Conservation (phyloP, 1,140 invertebrate species). For the Aphelenchoides avenae region DNA sequence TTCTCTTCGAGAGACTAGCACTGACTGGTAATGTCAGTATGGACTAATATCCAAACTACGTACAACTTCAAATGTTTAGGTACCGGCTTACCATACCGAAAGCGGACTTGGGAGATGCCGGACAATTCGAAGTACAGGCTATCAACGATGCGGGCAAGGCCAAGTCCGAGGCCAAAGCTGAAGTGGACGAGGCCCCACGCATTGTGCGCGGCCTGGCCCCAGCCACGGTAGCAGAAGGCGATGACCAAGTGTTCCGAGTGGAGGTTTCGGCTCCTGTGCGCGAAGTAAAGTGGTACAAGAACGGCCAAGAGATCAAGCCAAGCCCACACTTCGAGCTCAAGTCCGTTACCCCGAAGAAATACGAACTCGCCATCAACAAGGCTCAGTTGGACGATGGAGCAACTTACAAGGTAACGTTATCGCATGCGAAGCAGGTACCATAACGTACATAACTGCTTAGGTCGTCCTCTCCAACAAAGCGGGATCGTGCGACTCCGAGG, state of each 20-base stretch:
- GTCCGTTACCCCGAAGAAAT: constrained; percentile 55
- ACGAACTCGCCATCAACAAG: constrained; percentile 49
- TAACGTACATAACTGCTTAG: too few relatives aligned
- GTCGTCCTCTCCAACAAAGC: constrained; percentile 53
- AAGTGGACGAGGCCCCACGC: constrained; percentile 55
- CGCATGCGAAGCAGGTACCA: not conserved
- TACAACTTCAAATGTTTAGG: constrained; percentile 53
- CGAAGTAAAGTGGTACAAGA: constrained; percentile 55
- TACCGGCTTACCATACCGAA: constrained; percentile 54
- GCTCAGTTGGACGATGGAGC: constrained; percentile 53
- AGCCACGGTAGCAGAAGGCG: constrained; percentile 69
- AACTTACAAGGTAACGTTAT: constrained; percentile 40
- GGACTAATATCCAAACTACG: too few relatives aligned
- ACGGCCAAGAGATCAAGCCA: constrained; percentile 54
- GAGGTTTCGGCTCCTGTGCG: constrained; percentile 52
- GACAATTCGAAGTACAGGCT: constrained; percentile 51
- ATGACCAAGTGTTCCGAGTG: constrained; percentile 67
- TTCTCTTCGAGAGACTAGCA: too few relatives aligned
- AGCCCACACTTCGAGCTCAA: constrained; percentile 40
- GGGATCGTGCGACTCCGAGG: constrained; percentile 51
- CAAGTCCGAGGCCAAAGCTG: constrained; percentile 44
- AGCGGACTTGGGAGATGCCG: constrained; percentile 49
- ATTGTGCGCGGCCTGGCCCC: constrained; percentile 56
- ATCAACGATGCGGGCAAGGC: constrained; percentile 50
- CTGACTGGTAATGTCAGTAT: too few relatives aligned